Conservation (phyloP, 2,888 invertebrate genomes). For the Synergus umbraculus region DNA sequence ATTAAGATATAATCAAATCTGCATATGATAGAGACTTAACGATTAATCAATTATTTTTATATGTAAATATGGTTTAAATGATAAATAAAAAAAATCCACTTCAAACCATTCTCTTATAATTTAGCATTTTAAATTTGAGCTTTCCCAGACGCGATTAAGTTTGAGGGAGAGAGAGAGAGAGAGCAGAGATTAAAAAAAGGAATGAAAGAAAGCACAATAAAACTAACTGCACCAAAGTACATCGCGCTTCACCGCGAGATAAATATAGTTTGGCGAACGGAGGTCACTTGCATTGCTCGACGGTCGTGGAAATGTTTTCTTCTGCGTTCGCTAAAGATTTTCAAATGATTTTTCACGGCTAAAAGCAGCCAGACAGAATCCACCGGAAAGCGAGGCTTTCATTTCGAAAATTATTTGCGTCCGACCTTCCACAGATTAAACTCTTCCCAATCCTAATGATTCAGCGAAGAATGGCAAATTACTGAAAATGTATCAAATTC, state of each 20-base stretch:
- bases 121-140: not conserved
- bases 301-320: conserved; percentile 61
- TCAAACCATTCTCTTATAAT: not conserved
- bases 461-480: not conserved
- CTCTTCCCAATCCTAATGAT: not conserved
- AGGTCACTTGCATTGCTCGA: conserved; percentile 70
- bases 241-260: conserved; percentile 65
- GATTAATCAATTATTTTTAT: no score
- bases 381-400: conserved; percentile 16
- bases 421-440: conserved; percentile 22
- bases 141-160: conserved; percentile 43
- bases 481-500: not conserved
- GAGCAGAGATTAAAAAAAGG: conserved; percentile 52
- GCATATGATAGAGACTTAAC: no score
- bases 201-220: conserved; percentile 64
- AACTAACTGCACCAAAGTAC: conserved; percentile 66
- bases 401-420: conserved; percentile 31
- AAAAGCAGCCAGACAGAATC: conserved; percentile 41
- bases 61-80: no score
- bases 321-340: conserved; percentile 49
- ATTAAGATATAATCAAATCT: not conserved
- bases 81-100: no score
- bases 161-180: conserved; percentile 50
- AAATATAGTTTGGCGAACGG: conserved; percentile 72
- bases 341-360: conserved; percentile 38